Evolutionary conservation across 1,140 invertebrate genomes (phyloP).

Genomic region (Drosophila punjabiensis): DNA sequence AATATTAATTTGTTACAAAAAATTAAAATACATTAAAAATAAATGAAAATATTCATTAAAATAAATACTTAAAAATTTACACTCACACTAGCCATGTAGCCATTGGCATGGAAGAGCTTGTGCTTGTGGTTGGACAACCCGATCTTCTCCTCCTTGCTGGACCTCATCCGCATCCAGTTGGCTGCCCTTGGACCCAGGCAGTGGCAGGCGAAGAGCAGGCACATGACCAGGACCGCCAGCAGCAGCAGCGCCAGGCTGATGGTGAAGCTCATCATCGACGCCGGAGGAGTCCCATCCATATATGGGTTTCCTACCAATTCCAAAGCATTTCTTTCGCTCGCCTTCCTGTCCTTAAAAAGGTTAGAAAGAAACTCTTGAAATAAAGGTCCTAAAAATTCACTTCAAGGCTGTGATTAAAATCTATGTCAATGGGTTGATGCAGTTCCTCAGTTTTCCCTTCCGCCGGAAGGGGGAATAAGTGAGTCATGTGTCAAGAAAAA

Average conservation of each 20-base stretch:
- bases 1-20: too few species aligned
- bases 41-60: not conserved
- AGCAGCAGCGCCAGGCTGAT: constrained; percentile 79
- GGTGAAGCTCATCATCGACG: constrained; percentile 76
- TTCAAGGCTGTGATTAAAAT: not conserved
- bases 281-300: constrained; percentile 82
- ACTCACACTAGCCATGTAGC: constrained; percentile 87
- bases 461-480: not conserved
- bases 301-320: not conserved
- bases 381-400: too few species aligned
- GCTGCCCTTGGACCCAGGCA: constrained; percentile 87
- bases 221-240: constrained; percentile 79
- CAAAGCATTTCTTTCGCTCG: not conserved
- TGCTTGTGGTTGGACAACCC: constrained; percentile 86
- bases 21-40: not conserved
- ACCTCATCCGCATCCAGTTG: constrained; percentile 87
- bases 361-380: not conserved
- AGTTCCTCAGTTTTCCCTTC: constrained; percentile 6
- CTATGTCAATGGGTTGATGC: constrained; percentile 13
- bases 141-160: constrained; percentile 88
- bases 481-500: constrained; percentile 18
- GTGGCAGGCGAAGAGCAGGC: constrained; percentile 86
- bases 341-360: not conserved
- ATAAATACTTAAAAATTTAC: not conserved
- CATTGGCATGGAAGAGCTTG: constrained; percentile 88